These are phyloP conservation scores for Gasterosteus nipponicus DNA, from an alignment of 2,113 vertebrate species.

Conservation along the genomic window DNA sequence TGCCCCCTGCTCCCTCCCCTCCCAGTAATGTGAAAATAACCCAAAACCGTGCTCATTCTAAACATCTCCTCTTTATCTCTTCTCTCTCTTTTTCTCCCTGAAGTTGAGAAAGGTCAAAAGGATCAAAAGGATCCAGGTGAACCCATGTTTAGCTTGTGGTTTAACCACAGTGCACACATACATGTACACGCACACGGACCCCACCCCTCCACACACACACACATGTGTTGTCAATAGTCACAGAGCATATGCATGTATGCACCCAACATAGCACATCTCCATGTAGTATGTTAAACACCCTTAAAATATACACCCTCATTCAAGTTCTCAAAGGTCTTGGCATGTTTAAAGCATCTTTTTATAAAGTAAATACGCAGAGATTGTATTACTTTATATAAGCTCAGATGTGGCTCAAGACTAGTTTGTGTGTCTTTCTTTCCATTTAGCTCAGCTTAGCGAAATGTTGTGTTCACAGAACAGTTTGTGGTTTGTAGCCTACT, in stretches of 20 bases:
- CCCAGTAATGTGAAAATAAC: conserved; percentile 52
- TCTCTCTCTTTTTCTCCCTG: conserved; percentile 87
- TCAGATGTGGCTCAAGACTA: conserved; percentile 18
- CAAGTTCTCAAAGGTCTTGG: conserved; percentile 45
- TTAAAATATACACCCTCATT: conserved; percentile 31
- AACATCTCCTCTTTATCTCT: conserved; percentile 90
- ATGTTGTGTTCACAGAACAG: neutral
- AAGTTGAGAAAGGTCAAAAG: conserved; percentile 93
- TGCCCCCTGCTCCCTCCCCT: neutral
- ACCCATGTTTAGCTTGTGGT: conserved; percentile 94
- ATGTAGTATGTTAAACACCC: conserved; percentile 28
- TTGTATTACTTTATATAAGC: conserved; percentile 68
- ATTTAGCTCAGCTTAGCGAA: neutral
- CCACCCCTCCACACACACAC: conserved; percentile 20
- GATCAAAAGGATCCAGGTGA: conserved; percentile 99
- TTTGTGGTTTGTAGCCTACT: neutral
- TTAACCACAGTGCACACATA: conserved; percentile 72
- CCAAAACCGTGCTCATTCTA: conserved; percentile 84
- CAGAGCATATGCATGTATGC: conserved; percentile 49
- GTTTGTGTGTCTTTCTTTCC: neutral
- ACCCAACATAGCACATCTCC: conserved; percentile 14
- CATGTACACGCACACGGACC: conserved; percentile 4
- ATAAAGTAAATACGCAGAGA: conserved; percentile 57
- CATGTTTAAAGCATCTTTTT: conserved; percentile 56
- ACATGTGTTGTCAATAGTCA: conserved; percentile 17